These are phyloP conservation scores for Altica lythri DNA, from an alignment of 2,888 invertebrate genomes.

Conservation along the genomic window DNA sequence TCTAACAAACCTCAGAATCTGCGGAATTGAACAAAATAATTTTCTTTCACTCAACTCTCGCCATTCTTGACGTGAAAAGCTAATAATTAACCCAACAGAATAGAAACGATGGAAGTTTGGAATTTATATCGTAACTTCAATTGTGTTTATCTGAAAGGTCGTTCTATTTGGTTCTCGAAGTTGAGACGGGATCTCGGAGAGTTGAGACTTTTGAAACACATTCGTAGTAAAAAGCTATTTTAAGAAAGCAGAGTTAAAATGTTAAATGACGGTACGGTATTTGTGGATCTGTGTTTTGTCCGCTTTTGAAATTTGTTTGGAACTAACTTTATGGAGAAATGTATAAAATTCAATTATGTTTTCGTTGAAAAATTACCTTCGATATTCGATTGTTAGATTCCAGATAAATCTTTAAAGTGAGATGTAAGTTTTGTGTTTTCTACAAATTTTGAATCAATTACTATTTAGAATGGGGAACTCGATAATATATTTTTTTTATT, in stretches of 20 bases:
- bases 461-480: too few relatives aligned
- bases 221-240: conserved; percentile 3
- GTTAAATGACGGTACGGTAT: neutral
- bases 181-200: neutral
- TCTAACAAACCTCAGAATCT: neutral
- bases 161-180: neutral
- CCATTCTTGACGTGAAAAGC: conserved; percentile 2
- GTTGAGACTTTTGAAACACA: conserved; percentile 8
- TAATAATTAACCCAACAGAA: conserved; percentile 8
- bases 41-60: neutral
- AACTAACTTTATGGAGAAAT: too few relatives aligned
- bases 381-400: too few relatives aligned
- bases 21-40: conserved; percentile 4
- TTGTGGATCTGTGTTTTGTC: too few relatives aligned
- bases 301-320: too few relatives aligned
- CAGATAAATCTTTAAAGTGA: too few relatives aligned
- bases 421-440: too few relatives aligned
- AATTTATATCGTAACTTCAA: conserved; percentile 9
- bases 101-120: neutral
- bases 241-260: conserved; percentile 4
- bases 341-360: too few relatives aligned
- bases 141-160: conserved; percentile 12
- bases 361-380: too few relatives aligned
- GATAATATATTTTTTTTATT: too few relatives aligned
- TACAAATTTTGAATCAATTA: too few relatives aligned